These are phyloP conservation scores for Tragelaphus oryx DNA, from an alignment of 2,797 vertebrate species.

Conservation along the genomic window DNA sequence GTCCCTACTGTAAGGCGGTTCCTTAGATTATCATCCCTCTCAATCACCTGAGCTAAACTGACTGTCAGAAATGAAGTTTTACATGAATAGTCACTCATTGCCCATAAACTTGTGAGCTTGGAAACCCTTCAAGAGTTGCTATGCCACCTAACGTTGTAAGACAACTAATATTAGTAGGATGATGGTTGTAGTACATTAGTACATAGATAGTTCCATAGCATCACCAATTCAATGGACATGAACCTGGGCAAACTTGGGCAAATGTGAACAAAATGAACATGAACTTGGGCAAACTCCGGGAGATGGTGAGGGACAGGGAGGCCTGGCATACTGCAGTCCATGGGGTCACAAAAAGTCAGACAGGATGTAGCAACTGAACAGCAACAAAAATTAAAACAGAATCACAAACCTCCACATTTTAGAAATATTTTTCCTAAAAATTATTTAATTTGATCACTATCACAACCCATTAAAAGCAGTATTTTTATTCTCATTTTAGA, in stretches of 20 bases:
- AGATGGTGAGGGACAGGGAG: background rate
- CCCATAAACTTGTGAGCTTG: background rate
- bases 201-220: background rate
- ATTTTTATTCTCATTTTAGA: slow-evolving; percentile 16
- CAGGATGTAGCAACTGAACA: background rate
- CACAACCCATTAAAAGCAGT: background rate
- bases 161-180: background rate
- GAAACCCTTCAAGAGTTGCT: slow-evolving; percentile 22
- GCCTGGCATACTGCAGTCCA: background rate
- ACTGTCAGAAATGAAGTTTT: background rate
- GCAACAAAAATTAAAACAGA: background rate
- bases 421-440: slow-evolving; percentile 15
- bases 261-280: background rate
- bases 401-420: background rate
- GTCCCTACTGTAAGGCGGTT: background rate
- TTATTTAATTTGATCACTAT: slow-evolving; percentile 1
- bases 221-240: background rate
- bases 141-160: background rate
- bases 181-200: background rate
- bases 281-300: background rate
- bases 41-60: background rate
- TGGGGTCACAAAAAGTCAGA: background rate
- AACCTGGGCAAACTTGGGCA: background rate
- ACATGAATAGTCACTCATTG: background rate
- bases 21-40: background rate